These are phyloP conservation scores for Strigamia crassipes DNA, from an alignment of 2,888 invertebrate genomes.

Conservation along the genomic window DNA sequence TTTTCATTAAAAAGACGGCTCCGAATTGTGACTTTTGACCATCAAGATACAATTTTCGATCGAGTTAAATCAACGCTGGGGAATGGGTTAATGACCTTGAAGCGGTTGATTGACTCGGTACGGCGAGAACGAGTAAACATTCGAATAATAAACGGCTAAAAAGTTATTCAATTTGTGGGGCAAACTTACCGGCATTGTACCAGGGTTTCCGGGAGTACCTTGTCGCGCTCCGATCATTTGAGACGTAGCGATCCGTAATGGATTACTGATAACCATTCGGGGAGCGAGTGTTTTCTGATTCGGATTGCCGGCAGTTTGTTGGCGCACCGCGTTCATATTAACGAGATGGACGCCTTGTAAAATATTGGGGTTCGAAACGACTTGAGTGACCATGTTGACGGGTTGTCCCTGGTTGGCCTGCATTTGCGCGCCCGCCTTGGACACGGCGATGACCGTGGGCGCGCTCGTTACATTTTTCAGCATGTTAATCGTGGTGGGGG, in stretches of 20 bases:
- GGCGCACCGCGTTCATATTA: conserved; percentile 72
- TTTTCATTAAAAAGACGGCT: not conserved
- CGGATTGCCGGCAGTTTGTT: conserved; percentile 58
- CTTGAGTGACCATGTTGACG: conserved; percentile 52
- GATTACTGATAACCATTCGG: conserved; percentile 71
- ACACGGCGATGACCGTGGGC: conserved; percentile 44
- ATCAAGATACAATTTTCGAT: not conserved
- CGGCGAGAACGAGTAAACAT: not conserved
- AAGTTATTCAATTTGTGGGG: no score
- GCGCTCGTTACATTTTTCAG: conserved; percentile 32
- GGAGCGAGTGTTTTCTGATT: conserved; percentile 60
- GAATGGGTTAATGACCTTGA: conserved; percentile 19
- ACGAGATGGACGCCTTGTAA: conserved; percentile 70
- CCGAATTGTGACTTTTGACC: not conserved
- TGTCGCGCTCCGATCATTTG: conserved; percentile 80
- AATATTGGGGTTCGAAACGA: conserved; percentile 50
- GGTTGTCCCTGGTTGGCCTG: conserved; percentile 46
- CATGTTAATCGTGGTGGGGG: conserved; percentile 34
- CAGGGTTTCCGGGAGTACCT: conserved; percentile 77
- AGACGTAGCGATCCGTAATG: conserved; percentile 57
- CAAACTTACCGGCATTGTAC: conserved; percentile 48
- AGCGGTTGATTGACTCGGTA: conserved; percentile 23
- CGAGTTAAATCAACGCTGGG: not conserved
- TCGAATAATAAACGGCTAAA: not conserved
- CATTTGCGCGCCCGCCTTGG: conserved; percentile 20